Base-by-base conservation (phyloP, 53 echinoderm and acorn worm genomes). In the Echinometra lucunter region DNA sequence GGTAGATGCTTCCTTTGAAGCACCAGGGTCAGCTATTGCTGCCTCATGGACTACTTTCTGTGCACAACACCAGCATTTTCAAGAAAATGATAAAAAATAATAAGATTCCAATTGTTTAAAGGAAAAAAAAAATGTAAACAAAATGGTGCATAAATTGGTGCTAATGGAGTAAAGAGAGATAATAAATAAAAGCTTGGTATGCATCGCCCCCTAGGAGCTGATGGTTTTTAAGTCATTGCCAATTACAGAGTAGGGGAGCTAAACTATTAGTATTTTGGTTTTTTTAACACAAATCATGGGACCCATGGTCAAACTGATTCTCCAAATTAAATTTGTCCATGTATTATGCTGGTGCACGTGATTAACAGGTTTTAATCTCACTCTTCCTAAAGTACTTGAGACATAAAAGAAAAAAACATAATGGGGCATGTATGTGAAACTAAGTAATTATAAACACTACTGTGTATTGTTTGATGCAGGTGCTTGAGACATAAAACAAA, bases 41-140 rank as follows among this genome's bases (percentile, higher is more conserved):
- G 95, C 95, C 95, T 94, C 95, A 89, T 94, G 69, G 55, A 94
- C 88, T 66, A 74, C 95, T 89, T 55, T 94, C 95, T 94, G 89
- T 94, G 66, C 88, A 94, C n/a, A 58, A 63, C 85, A 42, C 87
- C 83, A 87, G 82, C 47, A 47, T 40, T 83, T 19, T 4, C 66
- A 94, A 87, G 7, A 94, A 37, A 66, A 94, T 32, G 7, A 53
- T 88, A 1, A 34, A 55, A 55, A n/a, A n/a, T n/a, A n/a, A 88
- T 15, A 88, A 88, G 21, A 38, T 0, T 78, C n/a, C 19, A 47
- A 47, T 30, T 72, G 32, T 35, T 34, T 72, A 35, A 72, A 72
- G n/a, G n/a, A n/a, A n/a, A n/a, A n/a, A n/a, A n/a, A n/a, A n/a
- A n/a, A n/a, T n/a, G n/a, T 10, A 35, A 34, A 82, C 23, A 44